These are phyloP conservation scores for Eonycteris spelaea DNA, from an alignment of 2,113 vertebrate genomes.

Conservation along the genomic window DNA sequence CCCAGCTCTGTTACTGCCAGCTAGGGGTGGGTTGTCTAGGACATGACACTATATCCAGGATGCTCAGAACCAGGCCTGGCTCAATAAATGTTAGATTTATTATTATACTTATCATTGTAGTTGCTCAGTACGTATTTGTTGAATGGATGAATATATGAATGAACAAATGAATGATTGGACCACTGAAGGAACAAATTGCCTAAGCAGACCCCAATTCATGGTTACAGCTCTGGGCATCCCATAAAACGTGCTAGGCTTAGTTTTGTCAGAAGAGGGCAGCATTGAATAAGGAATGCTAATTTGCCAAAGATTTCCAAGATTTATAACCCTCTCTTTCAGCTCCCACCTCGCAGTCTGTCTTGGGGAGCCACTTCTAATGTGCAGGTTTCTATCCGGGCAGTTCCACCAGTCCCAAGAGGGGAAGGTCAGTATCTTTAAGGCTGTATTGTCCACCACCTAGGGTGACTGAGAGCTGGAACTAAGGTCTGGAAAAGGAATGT, in stretches of 20 bases:
- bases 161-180: background rate
- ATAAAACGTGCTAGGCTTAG: background rate
- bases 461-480: background rate
- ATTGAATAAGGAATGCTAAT: conserved; percentile 6
- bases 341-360: background rate
- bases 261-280: conserved; percentile 62
- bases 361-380: background rate
- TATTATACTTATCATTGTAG: background rate
- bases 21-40: background rate
- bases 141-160: background rate
- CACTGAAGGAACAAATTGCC: background rate
- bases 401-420: background rate
- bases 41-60: background rate
- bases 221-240: background rate
- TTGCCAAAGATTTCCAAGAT: background rate
- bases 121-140: background rate
- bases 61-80: background rate
- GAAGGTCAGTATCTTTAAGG: background rate
- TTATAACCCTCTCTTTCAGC: background rate
- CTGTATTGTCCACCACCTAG: background rate
- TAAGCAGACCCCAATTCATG: background rate
- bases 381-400: background rate
- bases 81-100: background rate
- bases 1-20: background rate
- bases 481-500: background rate